A percentile compares a stretch with the other conserved stretches of the same genome.
phyloP scores from a whole-genome alignment of 1,140 invertebrate genomes.

The Calliopsis andreniformis region DNA sequence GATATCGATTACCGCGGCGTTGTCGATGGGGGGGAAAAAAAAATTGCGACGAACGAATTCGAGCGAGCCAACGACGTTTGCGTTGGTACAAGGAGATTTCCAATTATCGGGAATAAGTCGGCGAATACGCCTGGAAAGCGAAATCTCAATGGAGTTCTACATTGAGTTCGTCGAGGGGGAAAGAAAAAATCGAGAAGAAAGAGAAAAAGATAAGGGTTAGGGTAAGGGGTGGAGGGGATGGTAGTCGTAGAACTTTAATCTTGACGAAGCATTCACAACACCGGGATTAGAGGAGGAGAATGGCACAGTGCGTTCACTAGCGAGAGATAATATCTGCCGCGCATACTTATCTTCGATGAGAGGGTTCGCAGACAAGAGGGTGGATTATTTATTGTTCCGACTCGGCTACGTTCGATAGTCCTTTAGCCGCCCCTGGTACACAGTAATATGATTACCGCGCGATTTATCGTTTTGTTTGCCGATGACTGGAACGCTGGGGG shows the following conservation, averaged over 20 bases:
- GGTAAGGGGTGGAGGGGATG: not conserved
- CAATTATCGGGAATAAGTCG: constrained; percentile 51
- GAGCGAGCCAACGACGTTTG: constrained; percentile 35
- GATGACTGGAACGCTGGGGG: constrained; percentile 6
- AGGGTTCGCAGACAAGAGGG: not conserved
- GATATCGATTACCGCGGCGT: constrained; percentile 31
- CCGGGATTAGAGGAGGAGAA: constrained; percentile 20
- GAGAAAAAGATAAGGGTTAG: not conserved
- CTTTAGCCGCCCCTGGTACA: not conserved
- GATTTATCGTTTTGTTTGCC: constrained; percentile 44
- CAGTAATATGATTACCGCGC: constrained; percentile 23
- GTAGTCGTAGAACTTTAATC: constrained; percentile 37
- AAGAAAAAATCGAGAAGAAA: not conserved
- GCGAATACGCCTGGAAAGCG: constrained; percentile 38
- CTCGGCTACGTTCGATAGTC: not conserved
- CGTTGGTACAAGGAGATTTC: constrained; percentile 50
- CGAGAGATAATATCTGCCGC: constrained; percentile 25
- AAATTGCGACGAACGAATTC: constrained; percentile 41
- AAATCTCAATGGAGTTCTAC: constrained; percentile 37
- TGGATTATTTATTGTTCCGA: constrained; percentile 35
- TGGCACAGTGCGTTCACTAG: not conserved
- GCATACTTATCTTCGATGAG: constrained; percentile 35
- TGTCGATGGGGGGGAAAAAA: not conserved
- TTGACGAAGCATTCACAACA: constrained; percentile 41
- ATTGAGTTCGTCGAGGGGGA: constrained; percentile 22